phyloP scores from a whole-genome alignment of 2,113 vertebrate genomes.

The Potamarius usumacintae region DNA sequence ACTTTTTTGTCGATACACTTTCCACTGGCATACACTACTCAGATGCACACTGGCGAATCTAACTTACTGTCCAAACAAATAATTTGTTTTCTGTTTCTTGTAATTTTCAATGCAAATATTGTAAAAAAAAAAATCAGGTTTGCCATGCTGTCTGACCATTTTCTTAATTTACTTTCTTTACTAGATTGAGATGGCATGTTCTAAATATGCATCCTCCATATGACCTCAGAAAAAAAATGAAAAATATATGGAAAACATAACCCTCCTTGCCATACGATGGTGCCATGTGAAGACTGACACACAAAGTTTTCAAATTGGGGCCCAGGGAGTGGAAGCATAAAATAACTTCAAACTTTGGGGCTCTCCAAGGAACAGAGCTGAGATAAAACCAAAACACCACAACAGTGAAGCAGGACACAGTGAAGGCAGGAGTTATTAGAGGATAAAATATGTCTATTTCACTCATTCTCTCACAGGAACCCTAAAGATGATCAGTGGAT shows the following conservation, averaged over 20 bases:
- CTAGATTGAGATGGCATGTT: constrained; percentile 66
- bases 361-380: constrained; percentile 90
- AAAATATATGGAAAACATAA: constrained; percentile 54
- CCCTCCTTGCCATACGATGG: constrained; percentile 81
- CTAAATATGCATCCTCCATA: constrained; percentile 66
- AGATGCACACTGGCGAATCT: no score
- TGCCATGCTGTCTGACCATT: no score
- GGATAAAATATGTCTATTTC: constrained; percentile 93
- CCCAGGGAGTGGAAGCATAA: constrained; percentile 95
- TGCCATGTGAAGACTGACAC: constrained; percentile 98
- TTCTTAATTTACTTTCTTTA: constrained; percentile 51
- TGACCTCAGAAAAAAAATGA: constrained; percentile 56
- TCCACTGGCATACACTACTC: no score
- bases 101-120: no score
- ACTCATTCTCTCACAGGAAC: constrained; percentile 86
- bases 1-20: no score
- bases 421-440: constrained; percentile 99
- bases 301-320: constrained; percentile 99
- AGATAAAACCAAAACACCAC: constrained; percentile 94
- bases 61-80: no score
- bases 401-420: constrained; percentile 81
- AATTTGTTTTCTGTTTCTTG: no score
- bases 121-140: no score
- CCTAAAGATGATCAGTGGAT: constrained; percentile 99
- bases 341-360: constrained; percentile 97